Evolutionary conservation across 1,140 invertebrate genomes (phyloP), one percentile per base, ranked within the genome.

Genomic region (Ladona fulva): DNA sequence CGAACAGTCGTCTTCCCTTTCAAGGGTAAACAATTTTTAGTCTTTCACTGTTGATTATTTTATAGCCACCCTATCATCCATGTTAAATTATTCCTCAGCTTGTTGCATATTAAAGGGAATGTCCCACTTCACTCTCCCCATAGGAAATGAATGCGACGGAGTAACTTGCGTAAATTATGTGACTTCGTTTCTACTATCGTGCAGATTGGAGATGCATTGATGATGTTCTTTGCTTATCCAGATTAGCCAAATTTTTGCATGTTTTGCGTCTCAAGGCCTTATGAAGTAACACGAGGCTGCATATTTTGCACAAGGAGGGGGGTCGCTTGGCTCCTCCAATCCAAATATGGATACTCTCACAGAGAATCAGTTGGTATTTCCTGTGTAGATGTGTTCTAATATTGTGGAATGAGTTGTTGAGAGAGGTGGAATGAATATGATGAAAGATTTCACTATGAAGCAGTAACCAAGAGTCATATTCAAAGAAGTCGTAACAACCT

Each of bases 41-140:
- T 66, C 52, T 66, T 66, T 66, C 52, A 66, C 52, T 66, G 52
- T 66, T 66, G 52, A 66, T 66, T 66, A 19, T 66, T 66, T 66
- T 22, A 37, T 22, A 16, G n/a, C 52, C 52, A 66, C 52, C 52
- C 52, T 66, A 1, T 66, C 52, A 66, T 66, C 52, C 52, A 16
- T 22, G 16, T 66, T 66, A 66, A 16, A 22, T 22, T 37, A 66
- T 19, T 66, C 52, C 52, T 66, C 52, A 66, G 52, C 52, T 66
- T 66, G 52, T 66, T 66, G 52, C 29, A 37, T 37, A 37, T 37
- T 37, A 37, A 66, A 19, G 52, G n/a, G n/a, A 66, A 16, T 5
- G 52, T 66, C n/a, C 52, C n/a, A 66, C 52, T 19, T 66, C 52
- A 66, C 52, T 66, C 52, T 66, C 52, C 52, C 52, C 52, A 16